Conservation (phyloP, 2,113 vertebrate genomes). For the Acrocephalus kingi region DNA sequence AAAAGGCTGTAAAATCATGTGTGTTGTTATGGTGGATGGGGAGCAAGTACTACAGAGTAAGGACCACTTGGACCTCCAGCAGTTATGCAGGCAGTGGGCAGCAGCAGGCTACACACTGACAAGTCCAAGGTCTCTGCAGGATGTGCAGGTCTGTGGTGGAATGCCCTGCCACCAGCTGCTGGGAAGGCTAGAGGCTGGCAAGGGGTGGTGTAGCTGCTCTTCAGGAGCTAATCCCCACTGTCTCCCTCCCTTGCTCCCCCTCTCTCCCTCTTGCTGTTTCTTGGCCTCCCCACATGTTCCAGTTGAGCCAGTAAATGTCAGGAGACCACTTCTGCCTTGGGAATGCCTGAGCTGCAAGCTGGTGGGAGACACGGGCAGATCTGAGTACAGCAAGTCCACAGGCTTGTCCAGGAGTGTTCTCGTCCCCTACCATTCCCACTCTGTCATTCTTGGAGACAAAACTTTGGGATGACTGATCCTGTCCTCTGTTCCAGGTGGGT, state of each 20-base stretch:
- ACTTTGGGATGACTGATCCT: background rate
- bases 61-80: background rate
- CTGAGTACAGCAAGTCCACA: background rate
- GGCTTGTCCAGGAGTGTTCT: background rate
- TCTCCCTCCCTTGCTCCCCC: background rate
- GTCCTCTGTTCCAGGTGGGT: background rate
- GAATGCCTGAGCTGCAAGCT: background rate
- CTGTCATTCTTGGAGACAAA: background rate
- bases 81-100: background rate
- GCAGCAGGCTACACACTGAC: background rate
- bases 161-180: rapidly evolving
- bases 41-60: background rate
- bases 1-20: background rate
- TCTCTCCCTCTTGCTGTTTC: background rate
- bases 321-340: background rate
- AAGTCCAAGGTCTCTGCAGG: background rate
- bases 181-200: background rate
- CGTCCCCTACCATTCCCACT: background rate
- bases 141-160: background rate
- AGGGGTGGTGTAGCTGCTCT: rapidly evolving
- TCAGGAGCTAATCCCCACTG: background rate
- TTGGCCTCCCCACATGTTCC: background rate
- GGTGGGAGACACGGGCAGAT: background rate
- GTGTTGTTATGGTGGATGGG: background rate
- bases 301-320: background rate